These are phyloP conservation scores for Rhinoderma darwinii DNA, from an alignment of 2,113 vertebrate genomes.

Conservation along the genomic window DNA sequence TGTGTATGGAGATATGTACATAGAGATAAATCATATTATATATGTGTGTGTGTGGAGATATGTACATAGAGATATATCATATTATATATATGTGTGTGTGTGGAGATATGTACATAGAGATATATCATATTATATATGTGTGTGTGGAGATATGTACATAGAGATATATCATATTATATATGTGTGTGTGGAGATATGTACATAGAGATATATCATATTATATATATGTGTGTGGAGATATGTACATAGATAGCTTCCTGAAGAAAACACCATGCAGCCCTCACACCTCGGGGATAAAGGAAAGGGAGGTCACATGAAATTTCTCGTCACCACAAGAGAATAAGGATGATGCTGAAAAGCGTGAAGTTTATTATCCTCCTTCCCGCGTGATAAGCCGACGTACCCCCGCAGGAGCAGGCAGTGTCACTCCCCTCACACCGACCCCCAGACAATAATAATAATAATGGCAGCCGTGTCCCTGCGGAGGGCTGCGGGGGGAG, in stretches of 20 bases:
- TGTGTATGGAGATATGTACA: too few species aligned
- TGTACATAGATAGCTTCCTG: neutral
- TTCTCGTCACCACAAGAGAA: neutral
- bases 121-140: too few species aligned
- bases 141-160: too few species aligned
- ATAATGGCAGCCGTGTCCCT: conserved; percentile 58
- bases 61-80: too few species aligned
- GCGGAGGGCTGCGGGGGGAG: conserved; percentile 59
- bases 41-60: too few species aligned
- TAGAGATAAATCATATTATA: too few species aligned
- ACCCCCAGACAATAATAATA: conserved; percentile 58
- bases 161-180: too few species aligned
- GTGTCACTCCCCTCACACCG: conserved; percentile 47
- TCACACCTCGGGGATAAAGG: conserved; percentile 35
- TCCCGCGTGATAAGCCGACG: neutral
- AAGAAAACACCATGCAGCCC: neutral
- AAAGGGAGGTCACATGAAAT: conserved; percentile 24
- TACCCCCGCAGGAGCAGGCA: conserved; percentile 25
- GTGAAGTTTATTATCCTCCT: conserved; percentile 26
- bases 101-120: too few species aligned
- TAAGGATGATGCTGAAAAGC: neutral
- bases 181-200: too few species aligned
- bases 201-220: neutral
- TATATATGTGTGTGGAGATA: neutral
- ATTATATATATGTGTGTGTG: too few species aligned